phyloP scores from a whole-genome alignment of 1,140 invertebrate genomes.

The Meloidogyne hapla region DNA sequence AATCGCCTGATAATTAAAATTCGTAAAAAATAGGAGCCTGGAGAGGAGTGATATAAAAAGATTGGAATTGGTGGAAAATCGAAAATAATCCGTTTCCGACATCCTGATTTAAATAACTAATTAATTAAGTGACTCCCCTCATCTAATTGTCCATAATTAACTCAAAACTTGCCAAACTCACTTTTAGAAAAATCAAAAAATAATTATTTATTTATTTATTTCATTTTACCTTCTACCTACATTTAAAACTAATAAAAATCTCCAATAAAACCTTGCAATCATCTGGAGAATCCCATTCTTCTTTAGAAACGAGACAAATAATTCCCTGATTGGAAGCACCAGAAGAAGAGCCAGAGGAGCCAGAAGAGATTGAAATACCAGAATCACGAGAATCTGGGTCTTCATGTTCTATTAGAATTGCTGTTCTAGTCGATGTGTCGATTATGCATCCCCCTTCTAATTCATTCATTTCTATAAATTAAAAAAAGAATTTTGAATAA shows the following conservation, averaged over 20 bases:
- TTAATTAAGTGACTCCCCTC: no score
- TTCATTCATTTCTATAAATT: constrained; percentile 2
- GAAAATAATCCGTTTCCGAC: no score
- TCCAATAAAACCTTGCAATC: constrained; percentile 15
- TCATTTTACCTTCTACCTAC: no score
- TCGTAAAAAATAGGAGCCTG: no score
- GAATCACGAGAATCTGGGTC: constrained; percentile 29
- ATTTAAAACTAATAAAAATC: background rate
- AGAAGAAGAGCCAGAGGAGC: background rate
- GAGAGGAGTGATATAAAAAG: no score
- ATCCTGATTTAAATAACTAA: no score
- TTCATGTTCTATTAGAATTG: constrained; percentile 11
- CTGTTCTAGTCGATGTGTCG: background rate
- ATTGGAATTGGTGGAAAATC: no score
- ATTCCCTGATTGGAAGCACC: background rate
- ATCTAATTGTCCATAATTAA: no score
- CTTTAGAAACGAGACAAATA: background rate
- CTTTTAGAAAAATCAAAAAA: no score
- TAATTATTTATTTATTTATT: no score
- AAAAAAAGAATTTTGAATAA: background rate
- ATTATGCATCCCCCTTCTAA: background rate
- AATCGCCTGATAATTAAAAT: no score
- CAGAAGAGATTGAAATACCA: constrained; percentile 19
- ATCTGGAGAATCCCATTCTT: constrained; percentile 25
- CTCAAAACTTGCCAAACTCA: no score